Evolutionary conservation across 1,140 invertebrate genomes (phyloP).

Genomic region (Battus philenor): DNA sequence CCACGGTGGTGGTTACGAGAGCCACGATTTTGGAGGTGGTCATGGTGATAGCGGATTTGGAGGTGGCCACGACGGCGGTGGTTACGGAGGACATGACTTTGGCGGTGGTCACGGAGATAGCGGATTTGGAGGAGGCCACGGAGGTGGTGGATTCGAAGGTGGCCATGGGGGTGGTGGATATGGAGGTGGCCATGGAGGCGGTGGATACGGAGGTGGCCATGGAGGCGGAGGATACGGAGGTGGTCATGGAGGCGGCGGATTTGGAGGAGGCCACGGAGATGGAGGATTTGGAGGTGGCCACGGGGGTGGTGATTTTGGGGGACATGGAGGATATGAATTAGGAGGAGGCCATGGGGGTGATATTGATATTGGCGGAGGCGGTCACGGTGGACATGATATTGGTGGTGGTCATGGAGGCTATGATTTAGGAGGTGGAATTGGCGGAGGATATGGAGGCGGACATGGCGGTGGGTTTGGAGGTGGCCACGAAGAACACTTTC

Average conservation of each 20-base stretch:
- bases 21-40: slow-evolving; percentile 2
- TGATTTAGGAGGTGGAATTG: slow-evolving; percentile 8
- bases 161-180: slow-evolving; percentile 16
- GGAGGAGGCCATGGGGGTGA: slow-evolving; percentile 22
- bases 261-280: slow-evolving; percentile 22
- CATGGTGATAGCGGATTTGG: slow-evolving; percentile 9
- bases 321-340: slow-evolving; percentile 22
- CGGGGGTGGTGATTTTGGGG: slow-evolving; percentile 21
- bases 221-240: slow-evolving; percentile 19
- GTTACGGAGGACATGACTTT: slow-evolving; percentile 7
- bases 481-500: slow-evolving; percentile 11
- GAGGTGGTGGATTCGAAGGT: slow-evolving; percentile 8
- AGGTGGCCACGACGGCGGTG: slow-evolving; percentile 6
- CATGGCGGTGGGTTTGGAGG: slow-evolving; percentile 12
- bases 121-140: slow-evolving; percentile 12
- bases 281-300: slow-evolving; percentile 11
- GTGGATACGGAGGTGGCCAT: slow-evolving; percentile 21
- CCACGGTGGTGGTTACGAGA: slow-evolving; percentile 8
- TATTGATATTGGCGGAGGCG: slow-evolving; percentile 8
- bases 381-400: slow-evolving; percentile 21
- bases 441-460: slow-evolving; percentile 1
- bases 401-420: slow-evolving; percentile 23
- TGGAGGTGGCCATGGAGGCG: slow-evolving; percentile 8
- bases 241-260: slow-evolving; percentile 17
- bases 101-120: slow-evolving; percentile 12